These are phyloP conservation scores for Molanna angustata DNA, from an alignment of 2,888 invertebrate genomes.

Conservation along the genomic window DNA sequence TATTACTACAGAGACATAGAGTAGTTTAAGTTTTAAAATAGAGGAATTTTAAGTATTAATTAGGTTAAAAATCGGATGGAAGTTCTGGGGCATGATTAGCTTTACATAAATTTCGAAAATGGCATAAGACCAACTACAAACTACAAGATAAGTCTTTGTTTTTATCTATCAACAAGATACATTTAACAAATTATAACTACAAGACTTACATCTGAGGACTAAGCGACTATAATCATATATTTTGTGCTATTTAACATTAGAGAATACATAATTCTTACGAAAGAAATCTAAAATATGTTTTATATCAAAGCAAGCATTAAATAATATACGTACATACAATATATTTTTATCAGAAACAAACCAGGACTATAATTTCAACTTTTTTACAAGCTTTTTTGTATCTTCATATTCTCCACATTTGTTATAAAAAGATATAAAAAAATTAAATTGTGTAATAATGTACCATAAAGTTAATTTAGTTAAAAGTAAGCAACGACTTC, in stretches of 20 bases:
- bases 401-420: too few relatives aligned
- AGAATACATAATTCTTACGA: not conserved
- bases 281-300: too few relatives aligned
- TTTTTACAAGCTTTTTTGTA: too few relatives aligned
- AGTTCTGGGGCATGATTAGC: slow-evolving; percentile 54
- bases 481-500: too few relatives aligned
- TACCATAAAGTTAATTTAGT: too few relatives aligned
- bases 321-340: too few relatives aligned
- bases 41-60: slow-evolving; percentile 28
- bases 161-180: not conserved
- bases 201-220: not conserved
- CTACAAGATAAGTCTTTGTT: slow-evolving; percentile 27
- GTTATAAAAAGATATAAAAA: too few relatives aligned
- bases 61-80: slow-evolving; percentile 51
- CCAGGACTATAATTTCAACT: too few relatives aligned
- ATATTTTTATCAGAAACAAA: too few relatives aligned
- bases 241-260: not conserved
- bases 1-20: slow-evolving; percentile 26
- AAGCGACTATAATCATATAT: not conserved
- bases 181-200: not conserved
- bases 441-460: too few relatives aligned
- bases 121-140: slow-evolving; percentile 24
- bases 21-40: slow-evolving; percentile 26
- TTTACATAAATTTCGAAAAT: slow-evolving; percentile 25
- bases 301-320: too few relatives aligned